A percentile compares a stretch with the other conserved stretches of the same genome.
Evolutionary conservation across 2,888 invertebrate species (phyloP).

Genomic region (Ametastegia equiseti): DNA sequence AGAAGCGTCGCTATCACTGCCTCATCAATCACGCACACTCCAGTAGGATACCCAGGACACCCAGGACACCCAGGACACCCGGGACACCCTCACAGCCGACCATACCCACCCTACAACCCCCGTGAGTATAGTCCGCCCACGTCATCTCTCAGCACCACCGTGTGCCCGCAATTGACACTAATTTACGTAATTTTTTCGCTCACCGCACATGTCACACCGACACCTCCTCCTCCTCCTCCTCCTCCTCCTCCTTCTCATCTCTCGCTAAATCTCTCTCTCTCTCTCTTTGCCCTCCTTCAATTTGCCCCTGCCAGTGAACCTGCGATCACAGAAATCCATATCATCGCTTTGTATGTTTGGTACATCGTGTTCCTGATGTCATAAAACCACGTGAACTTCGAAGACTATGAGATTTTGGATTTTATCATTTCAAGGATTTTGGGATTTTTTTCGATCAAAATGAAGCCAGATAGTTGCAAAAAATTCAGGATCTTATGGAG

Average conservation of each 20-base stretch:
- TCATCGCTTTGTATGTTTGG: too few species aligned
- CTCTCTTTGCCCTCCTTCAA: constrained; percentile 7
- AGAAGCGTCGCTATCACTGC: constrained; percentile 75
- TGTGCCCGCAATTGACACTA: constrained; percentile 69
- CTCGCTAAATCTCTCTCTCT: constrained; percentile 48
- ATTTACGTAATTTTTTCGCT: constrained; percentile 71
- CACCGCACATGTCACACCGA: constrained; percentile 61
- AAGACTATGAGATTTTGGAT: too few species aligned
- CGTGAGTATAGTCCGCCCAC: constrained; percentile 63
- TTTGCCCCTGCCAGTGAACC: neutral
- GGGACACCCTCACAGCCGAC: constrained; percentile 53
- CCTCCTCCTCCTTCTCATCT: constrained; percentile 12
- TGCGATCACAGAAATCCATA: neutral
- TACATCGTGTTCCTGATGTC: too few species aligned
- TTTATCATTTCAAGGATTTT: too few species aligned
- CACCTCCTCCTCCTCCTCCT: constrained; percentile 16
- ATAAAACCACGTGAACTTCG: too few species aligned
- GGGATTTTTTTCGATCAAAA: too few species aligned
- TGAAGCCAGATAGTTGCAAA: too few species aligned
- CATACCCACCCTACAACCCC: constrained; percentile 54
- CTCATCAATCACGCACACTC: constrained; percentile 75
- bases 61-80: constrained; percentile 48
- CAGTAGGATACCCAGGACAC: constrained; percentile 53
- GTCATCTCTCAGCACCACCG: constrained; percentile 62
- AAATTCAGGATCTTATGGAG: too few species aligned